Conservation (phyloP, 2,888 invertebrate species). For the Lasioglossum vierecki region DNA sequence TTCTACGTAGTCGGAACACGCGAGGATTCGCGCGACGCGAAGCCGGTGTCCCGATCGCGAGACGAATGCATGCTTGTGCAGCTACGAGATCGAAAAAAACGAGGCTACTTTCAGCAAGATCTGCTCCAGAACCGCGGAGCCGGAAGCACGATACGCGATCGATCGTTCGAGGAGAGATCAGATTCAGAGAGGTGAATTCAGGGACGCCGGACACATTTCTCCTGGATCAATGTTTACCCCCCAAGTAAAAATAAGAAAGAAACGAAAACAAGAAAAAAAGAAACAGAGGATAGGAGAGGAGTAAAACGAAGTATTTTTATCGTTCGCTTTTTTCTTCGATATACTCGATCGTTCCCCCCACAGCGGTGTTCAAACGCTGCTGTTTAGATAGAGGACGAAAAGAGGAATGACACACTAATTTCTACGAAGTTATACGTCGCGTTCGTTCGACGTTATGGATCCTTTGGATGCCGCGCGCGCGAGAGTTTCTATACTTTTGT, state of each 20-base stretch:
- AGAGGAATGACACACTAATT: constrained; percentile 10
- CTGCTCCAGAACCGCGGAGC: constrained; percentile 20
- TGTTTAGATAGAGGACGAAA: constrained; percentile 12
- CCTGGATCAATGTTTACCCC: background rate
- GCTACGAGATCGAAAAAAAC: background rate
- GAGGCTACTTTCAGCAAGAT: constrained; percentile 56
- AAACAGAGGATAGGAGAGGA: background rate
- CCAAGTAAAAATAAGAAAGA: background rate
- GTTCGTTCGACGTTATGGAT: constrained; percentile 18
- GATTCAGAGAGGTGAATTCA: background rate
- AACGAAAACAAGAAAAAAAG: background rate
- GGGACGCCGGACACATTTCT: background rate
- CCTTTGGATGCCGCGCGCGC: background rate
- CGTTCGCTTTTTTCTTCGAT: constrained; percentile 41
- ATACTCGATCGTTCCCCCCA: constrained; percentile 28
- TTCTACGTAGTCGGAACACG: background rate
- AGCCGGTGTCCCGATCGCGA: too few relatives aligned
- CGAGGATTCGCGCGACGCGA: too few relatives aligned
- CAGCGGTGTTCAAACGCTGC: constrained; percentile 18
- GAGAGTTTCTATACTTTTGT: constrained; percentile 27
- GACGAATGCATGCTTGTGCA: too few relatives aligned
- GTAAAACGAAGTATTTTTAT: constrained; percentile 31
- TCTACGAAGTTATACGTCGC: constrained; percentile 16
- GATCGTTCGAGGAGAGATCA: background rate
- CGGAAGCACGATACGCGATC: background rate